phyloP scores from a whole-genome alignment of 2,113 vertebrate genomes.

The Archocentrus centrarchus region DNA sequence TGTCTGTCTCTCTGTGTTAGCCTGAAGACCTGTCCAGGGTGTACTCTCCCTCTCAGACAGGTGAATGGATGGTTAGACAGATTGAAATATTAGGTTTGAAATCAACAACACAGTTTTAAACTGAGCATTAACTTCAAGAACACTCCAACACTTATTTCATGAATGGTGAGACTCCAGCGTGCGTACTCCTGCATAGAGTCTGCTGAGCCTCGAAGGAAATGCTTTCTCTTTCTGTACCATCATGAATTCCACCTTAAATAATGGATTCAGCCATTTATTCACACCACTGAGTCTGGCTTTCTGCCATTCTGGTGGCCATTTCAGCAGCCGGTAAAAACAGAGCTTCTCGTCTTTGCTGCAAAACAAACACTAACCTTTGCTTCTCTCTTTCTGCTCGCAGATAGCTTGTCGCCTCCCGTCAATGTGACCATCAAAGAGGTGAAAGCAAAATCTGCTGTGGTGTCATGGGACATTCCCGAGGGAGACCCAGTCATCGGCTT shows the following conservation, averaged over 20 bases:
- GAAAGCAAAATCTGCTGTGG: conserved; percentile 92
- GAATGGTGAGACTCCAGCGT: neutral
- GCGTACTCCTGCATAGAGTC: neutral
- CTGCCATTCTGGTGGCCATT: neutral
- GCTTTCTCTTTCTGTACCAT: neutral
- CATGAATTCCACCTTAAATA: conserved; percentile 8
- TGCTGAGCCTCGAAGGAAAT: conserved; percentile 1
- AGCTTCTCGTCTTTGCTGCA: neutral
- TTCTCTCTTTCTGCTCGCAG: conserved; percentile 74
- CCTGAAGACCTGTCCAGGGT: too few species aligned
- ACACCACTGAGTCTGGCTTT: neutral
- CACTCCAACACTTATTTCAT: neutral
- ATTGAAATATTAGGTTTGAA: too few species aligned
- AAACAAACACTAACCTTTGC: conserved; percentile 6
- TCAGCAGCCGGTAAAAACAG: neutral
- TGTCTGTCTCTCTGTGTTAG: too few species aligned
- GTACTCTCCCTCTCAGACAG: too few species aligned
- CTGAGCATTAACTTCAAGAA: too few species aligned
- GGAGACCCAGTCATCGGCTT: conserved; percentile 95
- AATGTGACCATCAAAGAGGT: conserved; percentile 94
- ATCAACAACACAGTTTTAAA: too few species aligned
- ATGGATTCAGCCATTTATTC: conserved; percentile 36
- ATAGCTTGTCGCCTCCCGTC: conserved; percentile 91
- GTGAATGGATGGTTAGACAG: too few species aligned
- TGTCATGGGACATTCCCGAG: conserved; percentile 97